Evolutionary conservation across 2,113 vertebrate genomes (phyloP), one percentile per base, ranked within the genome.

Genomic region (Ammodytes dubius): DNA sequence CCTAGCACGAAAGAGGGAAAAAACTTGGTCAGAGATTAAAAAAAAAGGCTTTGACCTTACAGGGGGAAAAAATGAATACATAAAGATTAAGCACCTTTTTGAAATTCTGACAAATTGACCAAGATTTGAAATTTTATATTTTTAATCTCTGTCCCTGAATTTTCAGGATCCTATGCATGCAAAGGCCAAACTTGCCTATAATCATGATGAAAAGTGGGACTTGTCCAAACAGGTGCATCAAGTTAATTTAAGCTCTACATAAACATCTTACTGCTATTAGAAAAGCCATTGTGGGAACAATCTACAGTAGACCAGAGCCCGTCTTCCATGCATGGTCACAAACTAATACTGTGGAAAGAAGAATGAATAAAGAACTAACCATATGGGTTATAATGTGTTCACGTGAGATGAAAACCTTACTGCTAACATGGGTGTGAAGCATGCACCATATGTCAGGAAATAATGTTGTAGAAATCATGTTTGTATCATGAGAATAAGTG

Each of bases 11-110:
- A 77, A 65, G 68, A 53, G 53, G 27, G 37, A 13, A 2, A 79
- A 90, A 86, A 74, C 56, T 84, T 84, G 54, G 40, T 65, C 42
- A 74, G 68, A 84, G 63, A 83, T 78, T 69, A 84, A 85, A 83
- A 85, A 71, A 82, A 84, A 82, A 87, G 74, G 63, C 70, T 88
- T 83, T 87, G 82, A 83, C 83, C 67, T 89, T 87, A 83, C 70
- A 85, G 70, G 66, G 49, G 81, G 65, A 46, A 57, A 74, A 77
- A 87, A 86, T 79, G 59, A 85, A 87, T 89, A 82, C 91, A 86
- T 87, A 71, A 88, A 86, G 69, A 86, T 73, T 56, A 82, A 84
- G 52, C 43, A 40, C 67, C n/a, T 64, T 86, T 80, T 82, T 67
- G 39, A 86, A 85, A 77, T 87, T 57, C 69, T 67, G 35, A 65